Conservation (phyloP, 2,888 invertebrate genomes). For the Zelleria hepariella region DNA sequence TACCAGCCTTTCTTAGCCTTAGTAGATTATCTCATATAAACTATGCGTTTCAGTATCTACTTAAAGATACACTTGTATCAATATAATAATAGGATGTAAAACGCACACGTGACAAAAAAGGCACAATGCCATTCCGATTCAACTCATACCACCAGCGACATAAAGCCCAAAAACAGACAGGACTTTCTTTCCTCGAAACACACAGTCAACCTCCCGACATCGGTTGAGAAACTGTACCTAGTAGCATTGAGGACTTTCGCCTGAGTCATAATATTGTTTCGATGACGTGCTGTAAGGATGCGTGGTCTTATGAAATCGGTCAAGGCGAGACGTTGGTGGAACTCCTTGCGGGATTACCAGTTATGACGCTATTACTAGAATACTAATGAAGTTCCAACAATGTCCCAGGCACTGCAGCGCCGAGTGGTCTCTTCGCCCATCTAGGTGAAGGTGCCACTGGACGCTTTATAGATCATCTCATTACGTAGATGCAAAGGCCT, state of each 20-base stretch:
- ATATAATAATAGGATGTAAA: neutral
- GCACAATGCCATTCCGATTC: neutral
- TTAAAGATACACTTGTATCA: neutral
- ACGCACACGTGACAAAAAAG: neutral
- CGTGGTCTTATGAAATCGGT: conserved; percentile 37
- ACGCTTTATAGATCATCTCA: too few species aligned
- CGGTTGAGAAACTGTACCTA: neutral
- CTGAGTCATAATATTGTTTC: neutral
- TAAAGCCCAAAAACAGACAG: neutral
- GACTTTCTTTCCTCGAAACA: neutral
- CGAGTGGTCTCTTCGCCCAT: too few species aligned
- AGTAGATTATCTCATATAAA: too few species aligned
- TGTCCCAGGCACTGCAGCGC: too few species aligned
- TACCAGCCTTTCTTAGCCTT: too few species aligned
- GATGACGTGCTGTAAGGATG: conserved; percentile 33
- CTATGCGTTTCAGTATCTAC: too few species aligned
- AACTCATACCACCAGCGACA: neutral
- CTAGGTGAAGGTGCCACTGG: too few species aligned
- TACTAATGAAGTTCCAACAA: too few species aligned
- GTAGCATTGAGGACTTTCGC: neutral
- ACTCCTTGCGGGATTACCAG: neutral
- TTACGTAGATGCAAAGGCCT: too few species aligned
- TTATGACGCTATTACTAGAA: too few species aligned
- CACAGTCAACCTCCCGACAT: neutral
- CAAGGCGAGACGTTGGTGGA: conserved; percentile 32